Conservation (phyloP, 2,113 vertebrate species). For the Siniperca chuatsi region DNA sequence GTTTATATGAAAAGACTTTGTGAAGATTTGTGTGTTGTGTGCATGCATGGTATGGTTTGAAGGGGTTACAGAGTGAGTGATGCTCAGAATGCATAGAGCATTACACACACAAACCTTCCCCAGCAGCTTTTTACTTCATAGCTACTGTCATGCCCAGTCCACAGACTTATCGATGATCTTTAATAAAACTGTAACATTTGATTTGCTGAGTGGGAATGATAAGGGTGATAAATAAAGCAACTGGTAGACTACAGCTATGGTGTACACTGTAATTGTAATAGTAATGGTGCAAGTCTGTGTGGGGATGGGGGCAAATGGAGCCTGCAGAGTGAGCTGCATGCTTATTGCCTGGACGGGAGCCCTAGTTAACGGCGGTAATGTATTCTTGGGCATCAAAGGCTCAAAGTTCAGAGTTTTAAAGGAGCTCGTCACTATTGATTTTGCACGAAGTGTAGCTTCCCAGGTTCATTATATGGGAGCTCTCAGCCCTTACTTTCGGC, state of each 20-base stretch:
- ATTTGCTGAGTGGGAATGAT: slow-evolving; percentile 63
- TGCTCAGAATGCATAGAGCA: slow-evolving; percentile 20
- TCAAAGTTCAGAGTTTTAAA: slow-evolving; percentile 79
- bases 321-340: slow-evolving; percentile 66
- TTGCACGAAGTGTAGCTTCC: slow-evolving; percentile 63
- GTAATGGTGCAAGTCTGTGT: slow-evolving; percentile 41
- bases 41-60: neutral
- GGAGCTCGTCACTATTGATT: slow-evolving; percentile 80
- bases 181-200: slow-evolving; percentile 73
- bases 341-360: slow-evolving; percentile 61
- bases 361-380: slow-evolving; percentile 71
- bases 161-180: slow-evolving; percentile 59
- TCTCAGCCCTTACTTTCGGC: slow-evolving; percentile 56
- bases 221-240: slow-evolving; percentile 64
- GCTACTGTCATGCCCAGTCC: slow-evolving; percentile 31
- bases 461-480: slow-evolving; percentile 76
- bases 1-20: slow-evolving; percentile 10
- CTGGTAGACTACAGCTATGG: slow-evolving; percentile 12
- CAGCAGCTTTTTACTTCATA: slow-evolving; percentile 36
- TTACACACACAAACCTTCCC: slow-evolving; percentile 15
- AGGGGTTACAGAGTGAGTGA: neutral
- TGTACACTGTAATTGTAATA: slow-evolving; percentile 40
- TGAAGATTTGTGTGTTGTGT: neutral
- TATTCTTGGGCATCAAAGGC: slow-evolving; percentile 77
- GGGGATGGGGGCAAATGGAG: slow-evolving; percentile 49